Evolutionary conservation across 2,113 vertebrate genomes (phyloP), one percentile per base, ranked within the genome.

Genomic region (Muscicapa adusta): DNA sequence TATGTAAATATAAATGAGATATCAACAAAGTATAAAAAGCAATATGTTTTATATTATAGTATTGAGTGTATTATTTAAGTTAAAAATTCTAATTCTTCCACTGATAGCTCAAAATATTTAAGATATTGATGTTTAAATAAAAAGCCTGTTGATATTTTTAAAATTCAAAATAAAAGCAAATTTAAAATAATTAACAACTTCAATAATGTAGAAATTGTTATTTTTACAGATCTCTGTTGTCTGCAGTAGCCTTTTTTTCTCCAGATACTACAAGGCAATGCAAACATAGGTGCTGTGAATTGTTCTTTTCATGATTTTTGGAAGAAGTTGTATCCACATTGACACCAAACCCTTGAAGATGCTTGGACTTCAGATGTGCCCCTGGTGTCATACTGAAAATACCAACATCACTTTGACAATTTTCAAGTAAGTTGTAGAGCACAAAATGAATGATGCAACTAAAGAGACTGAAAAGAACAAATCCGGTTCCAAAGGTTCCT

Each of bases 1-100:
- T 29, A 71, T 47, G 74, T 67, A 89, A 91, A 81, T 89, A 94
- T 7, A 93, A 89, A 93, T 82, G 73, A 93, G 76, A 74, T 70
- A 70, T 40, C 89, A 78, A 91, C 93, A 43, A 85, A 61, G 22
- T n/a, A 45, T 33, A 71, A 81, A 60, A 95, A 25, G 48, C 24
- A 81, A 6, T 45, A 12, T 68, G 23, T n/a, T 86, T 84, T 71
- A 10, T 73, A 61, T 51, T 74, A 48, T 18, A 91, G 28, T 47
- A 62, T 9, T 1, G 0, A 2, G 1, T 68, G 25, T 8, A 79
- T 89, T 61, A 91, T 34, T 85, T 40, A 65, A 53, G 12, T 57
- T 93, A 57, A 77, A 74, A 89, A 75, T 48, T 89, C 42, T 81
- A 62, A 63, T 62, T 73, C 38, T 54, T 74, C 47, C 28, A 43